A percentile compares a stretch with the other conserved stretches of the same genome.
Conservation (phyloP, 2,797 vertebrate genomes). For the Clarias fuscus region DNA sequence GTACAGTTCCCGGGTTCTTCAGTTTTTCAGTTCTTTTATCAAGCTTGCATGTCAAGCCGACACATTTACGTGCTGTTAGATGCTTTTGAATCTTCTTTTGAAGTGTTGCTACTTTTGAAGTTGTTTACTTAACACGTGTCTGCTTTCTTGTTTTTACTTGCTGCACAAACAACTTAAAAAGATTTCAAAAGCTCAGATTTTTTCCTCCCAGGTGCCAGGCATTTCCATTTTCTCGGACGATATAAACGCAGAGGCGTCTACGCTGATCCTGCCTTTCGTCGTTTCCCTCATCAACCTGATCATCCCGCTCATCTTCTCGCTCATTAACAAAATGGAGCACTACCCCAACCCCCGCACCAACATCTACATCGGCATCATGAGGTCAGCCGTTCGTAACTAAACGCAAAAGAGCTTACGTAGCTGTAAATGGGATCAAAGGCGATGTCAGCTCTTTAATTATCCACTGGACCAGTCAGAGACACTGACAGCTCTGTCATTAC, state of each 20-base stretch:
- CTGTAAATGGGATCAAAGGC: background rate
- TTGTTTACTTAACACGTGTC: too few species aligned
- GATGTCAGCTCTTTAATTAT: background rate
- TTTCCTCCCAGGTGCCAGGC: background rate
- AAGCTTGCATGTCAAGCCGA: too few species aligned
- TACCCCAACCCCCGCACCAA: conserved; percentile 80
- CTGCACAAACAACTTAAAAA: background rate
- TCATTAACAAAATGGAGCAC: conserved; percentile 83
- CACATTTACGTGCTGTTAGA: too few species aligned
- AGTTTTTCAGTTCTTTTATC: too few species aligned
- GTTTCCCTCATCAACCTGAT: conserved; percentile 85
- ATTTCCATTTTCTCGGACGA: conserved; percentile 37
- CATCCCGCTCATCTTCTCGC: conserved; percentile 83
- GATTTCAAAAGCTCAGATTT: background rate
- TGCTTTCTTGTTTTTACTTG: too few species aligned
- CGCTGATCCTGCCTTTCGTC: conserved; percentile 83
- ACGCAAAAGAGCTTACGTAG: background rate
- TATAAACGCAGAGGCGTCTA: conserved; percentile 73
- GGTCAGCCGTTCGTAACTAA: conserved; percentile 69
- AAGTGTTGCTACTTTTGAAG: too few species aligned
- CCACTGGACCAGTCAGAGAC: background rate
- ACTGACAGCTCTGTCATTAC: conserved; percentile 5
- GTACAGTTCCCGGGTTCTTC: too few species aligned
- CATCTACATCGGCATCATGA: conserved; percentile 81
- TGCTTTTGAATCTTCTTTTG: too few species aligned